These are phyloP conservation scores for Saccostrea glomerata DNA, from an alignment of 1,140 invertebrate genomes.

Conservation along the genomic window DNA sequence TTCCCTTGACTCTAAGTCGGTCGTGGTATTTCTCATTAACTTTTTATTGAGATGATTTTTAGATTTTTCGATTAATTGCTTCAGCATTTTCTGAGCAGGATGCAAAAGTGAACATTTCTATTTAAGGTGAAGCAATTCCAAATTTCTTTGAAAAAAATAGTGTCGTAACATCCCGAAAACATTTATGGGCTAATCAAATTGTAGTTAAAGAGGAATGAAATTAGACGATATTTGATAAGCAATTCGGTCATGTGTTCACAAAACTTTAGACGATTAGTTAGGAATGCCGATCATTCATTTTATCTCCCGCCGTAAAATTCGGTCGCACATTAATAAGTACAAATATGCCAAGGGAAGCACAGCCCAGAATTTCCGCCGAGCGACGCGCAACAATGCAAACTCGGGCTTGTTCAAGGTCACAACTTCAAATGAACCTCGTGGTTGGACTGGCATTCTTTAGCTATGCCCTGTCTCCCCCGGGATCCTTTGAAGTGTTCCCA, in stretches of 20 bases:
- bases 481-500: background rate
- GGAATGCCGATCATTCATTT: slow-evolving; percentile 30
- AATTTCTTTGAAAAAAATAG: background rate
- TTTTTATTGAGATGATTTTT: background rate
- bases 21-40: background rate
- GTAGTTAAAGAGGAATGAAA: background rate
- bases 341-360: slow-evolving; percentile 30
- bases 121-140: background rate
- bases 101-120: background rate
- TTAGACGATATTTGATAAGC: slow-evolving; percentile 16
- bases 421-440: background rate
- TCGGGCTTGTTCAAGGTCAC: slow-evolving; percentile 3
- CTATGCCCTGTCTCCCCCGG: too few relatives aligned
- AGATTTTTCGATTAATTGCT: background rate
- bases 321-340: slow-evolving; percentile 33
- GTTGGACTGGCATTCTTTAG: background rate
- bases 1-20: background rate
- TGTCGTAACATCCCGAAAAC: background rate
- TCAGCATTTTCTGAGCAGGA: background rate
- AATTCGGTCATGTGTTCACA: slow-evolving; percentile 15
- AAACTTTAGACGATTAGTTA: background rate
- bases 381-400: slow-evolving; percentile 13
- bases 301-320: slow-evolving; percentile 26
- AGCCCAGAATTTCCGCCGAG: background rate
- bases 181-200: slow-evolving; percentile 12